Evolutionary conservation across 2,888 invertebrate species (phyloP), one percentile per base, ranked within the genome.

Genomic region (Hyalella azteca): DNA sequence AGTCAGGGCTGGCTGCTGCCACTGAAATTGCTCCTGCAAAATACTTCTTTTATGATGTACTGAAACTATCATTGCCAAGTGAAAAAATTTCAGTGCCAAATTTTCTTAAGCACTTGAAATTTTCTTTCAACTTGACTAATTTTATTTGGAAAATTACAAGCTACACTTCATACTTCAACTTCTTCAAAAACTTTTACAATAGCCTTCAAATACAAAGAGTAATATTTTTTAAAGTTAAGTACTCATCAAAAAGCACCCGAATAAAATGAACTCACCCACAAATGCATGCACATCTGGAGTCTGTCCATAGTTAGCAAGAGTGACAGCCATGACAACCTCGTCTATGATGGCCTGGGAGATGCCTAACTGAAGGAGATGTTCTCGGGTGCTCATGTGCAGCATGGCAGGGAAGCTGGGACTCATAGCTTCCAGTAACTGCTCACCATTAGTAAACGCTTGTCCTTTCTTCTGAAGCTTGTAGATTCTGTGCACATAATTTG

Each of bases 221-320:
- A n/a, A n/a, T n/a, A n/a, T n/a, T n/a, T n/a, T n/a, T n/a, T n/a
- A n/a, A n/a, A n/a, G n/a, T n/a, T n/a, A n/a, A n/a, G n/a, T n/a
- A n/a, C n/a, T n/a, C n/a, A n/a, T n/a, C n/a, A n/a, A n/a, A n/a
- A n/a, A n/a, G n/a, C n/a, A n/a, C n/a, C n/a, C n/a, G n/a, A n/a
- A n/a, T n/a, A 22, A 22, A 26, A 36, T 36, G 9, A 41, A 83
- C 88, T 86, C 87, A 89, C 91, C 91, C 39, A 90, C 90, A 87
- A 91, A 89, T n/a, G 89, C 88, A 80, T 90, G 91, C 19, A 91
- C 88, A 81, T 88, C 86, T 0, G 88, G 88, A 32, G 88, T 88
- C 86, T 92, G 92, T 5, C 91, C 92, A 86, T 92, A 92, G 87
- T 92, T 92, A 0, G 89, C 90, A 79, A 90, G 88, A 77, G 90